These are phyloP conservation scores for Xylota sylvarum DNA, from an alignment of 2,888 invertebrate species.

Conservation along the genomic window DNA sequence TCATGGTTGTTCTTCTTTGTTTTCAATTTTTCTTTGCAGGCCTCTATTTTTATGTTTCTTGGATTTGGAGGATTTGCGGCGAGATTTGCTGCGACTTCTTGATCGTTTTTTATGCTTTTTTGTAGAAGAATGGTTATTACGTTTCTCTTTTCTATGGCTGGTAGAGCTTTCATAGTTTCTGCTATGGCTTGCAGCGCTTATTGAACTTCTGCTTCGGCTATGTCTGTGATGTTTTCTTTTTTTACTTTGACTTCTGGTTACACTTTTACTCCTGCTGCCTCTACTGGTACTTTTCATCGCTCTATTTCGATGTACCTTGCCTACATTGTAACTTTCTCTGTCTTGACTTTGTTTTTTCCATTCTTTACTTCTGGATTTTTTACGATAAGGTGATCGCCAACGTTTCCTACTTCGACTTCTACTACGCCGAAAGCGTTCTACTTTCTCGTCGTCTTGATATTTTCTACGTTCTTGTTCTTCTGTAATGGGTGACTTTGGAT, in stretches of 20 bases:
- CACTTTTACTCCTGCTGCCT: conserved; percentile 2
- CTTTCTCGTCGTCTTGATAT: not conserved
- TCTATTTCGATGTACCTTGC: not conserved
- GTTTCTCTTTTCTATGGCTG: not conserved
- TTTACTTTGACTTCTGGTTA: conserved; percentile 23
- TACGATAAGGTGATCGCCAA: not conserved
- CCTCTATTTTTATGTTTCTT: conserved; percentile 34
- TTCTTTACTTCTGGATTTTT: conserved; percentile 32
- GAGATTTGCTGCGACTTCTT: not conserved
- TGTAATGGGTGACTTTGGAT: conserved; percentile 18
- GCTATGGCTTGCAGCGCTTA: not conserved
- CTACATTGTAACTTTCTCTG: conserved; percentile 20
- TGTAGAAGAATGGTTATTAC: not conserved
- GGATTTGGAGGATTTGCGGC: conserved; percentile 9
- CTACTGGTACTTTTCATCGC: conserved; percentile 1
- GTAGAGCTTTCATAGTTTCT: not conserved
- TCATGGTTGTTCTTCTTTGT: conserved; percentile 2
- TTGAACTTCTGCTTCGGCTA: not conserved
- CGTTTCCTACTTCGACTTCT: conserved; percentile 8
- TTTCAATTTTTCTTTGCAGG: not conserved
- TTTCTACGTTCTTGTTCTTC: not conserved
- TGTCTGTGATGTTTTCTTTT: not conserved
- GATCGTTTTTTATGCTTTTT: conserved; percentile 19
- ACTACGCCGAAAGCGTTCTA: not conserved
- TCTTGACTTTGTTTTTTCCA: conserved; percentile 3